These are phyloP conservation scores for Microcaecilia unicolor DNA, from an alignment of 2,797 vertebrate species.

Conservation along the genomic window DNA sequence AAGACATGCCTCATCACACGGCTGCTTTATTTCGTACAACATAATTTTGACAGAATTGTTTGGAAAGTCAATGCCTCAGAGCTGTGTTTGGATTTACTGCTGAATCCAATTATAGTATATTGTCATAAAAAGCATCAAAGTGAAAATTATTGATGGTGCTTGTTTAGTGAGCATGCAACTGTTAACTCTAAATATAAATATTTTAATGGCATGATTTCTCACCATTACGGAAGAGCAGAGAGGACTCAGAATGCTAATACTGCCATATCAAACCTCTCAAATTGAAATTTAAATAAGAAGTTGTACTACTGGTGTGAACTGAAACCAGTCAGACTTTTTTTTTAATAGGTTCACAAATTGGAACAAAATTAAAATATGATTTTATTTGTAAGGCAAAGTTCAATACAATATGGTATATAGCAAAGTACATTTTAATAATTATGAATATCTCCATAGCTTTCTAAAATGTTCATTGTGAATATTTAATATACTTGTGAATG, in stretches of 20 bases:
- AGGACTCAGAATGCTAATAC: conserved; percentile 19
- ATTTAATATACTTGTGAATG: too few relatives aligned
- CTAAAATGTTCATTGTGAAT: too few relatives aligned
- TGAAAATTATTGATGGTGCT: conserved; percentile 48
- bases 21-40: conserved; percentile 38
- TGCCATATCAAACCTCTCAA: conserved; percentile 9
- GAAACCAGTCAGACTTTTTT: too few relatives aligned
- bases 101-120: conserved; percentile 50
- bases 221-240: conserved; percentile 24
- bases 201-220: conserved; percentile 31
- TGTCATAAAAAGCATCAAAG: conserved; percentile 54
- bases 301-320: too few relatives aligned
- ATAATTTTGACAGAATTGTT: conserved; percentile 41
- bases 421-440: too few relatives aligned
- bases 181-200: conserved; percentile 49
- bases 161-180: conserved; percentile 39
- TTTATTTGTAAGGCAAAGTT: too few relatives aligned
- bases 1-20: conserved; percentile 31
- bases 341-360: too few relatives aligned
- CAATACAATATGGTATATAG: too few relatives aligned
- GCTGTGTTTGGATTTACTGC: conserved; percentile 46
- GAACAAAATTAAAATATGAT: too few relatives aligned
- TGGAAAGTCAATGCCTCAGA: conserved; percentile 45
- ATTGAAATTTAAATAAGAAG: conserved; percentile 5
- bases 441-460: too few relatives aligned